Evolutionary conservation across 1,140 invertebrate genomes (phyloP), one percentile per base, ranked within the genome.

Genomic region (Drosophila pseudoananassae): DNA sequence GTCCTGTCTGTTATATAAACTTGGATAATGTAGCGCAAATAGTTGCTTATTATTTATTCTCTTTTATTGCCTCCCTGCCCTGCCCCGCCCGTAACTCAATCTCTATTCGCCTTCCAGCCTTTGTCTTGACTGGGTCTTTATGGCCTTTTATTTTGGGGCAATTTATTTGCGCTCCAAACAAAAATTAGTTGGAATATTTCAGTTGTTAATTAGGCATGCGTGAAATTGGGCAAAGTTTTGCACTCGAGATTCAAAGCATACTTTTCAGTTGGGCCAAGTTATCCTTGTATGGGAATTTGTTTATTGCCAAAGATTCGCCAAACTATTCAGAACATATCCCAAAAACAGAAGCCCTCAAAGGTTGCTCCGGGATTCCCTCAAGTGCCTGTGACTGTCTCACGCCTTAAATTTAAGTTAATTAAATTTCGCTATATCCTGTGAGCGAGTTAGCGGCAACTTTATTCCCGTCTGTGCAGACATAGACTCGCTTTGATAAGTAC

Each of bases 11-110:
- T 87, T 87, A 78, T 80, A 85, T 82, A 85, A 85, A 87, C 78
- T 87, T 78, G 83, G 78, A 85, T 85, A 85, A 85, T 85, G 82
- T 85, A 85, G 82, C 82, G 83, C 82, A 85, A 85, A 85, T 85
- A 85, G 82, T 85, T 85, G 82, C 82, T 85, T 85, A 85, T 85
- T 85, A 85, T 85, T 85, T 85, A 85, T 85, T 76, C 82, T 58
- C 82, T 57, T 75, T 75, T 80, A 84, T 80, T 85, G 68, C 61
- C 72, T 14, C 25, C 29, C 56, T 9, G 55, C 14, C 23, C n/a
- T n/a, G 54, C 10, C 27, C 23, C 1, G 31, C 7, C 10, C 33
- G 33, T 36, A 36, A 36, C 33, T 36, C 33, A 36, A 36, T 36
- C 33, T 36, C 33, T 36, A 10, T 36, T n/a, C 33, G 33, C 7